phyloP scores from a whole-genome alignment of 2,797 vertebrate genomes.

The Sciurus carolinensis region DNA sequence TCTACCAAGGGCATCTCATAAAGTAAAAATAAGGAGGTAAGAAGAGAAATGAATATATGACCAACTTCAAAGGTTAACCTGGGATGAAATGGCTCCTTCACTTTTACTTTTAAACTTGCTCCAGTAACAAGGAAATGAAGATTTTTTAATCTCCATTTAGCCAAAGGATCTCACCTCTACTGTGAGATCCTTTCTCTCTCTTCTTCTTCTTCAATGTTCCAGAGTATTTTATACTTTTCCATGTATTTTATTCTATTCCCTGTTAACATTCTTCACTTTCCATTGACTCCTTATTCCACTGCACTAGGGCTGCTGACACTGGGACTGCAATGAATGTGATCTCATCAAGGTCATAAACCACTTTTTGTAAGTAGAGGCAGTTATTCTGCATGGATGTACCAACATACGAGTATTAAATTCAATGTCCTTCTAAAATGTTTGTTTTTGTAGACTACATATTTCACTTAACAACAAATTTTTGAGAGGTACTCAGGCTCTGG shows the following conservation, averaged over 20 bases:
- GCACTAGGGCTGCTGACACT: not conserved
- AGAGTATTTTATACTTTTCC: not conserved
- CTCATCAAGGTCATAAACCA: not conserved
- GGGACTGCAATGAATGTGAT: not conserved
- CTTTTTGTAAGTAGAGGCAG: not conserved
- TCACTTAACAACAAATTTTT: not conserved
- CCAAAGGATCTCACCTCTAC: not conserved
- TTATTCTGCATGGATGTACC: not conserved
- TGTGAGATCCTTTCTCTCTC: not conserved
- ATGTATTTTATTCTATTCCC: not conserved
- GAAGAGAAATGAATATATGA: not conserved
- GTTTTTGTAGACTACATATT: not conserved
- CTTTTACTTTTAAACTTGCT: not conserved
- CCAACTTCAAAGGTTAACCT: not conserved
- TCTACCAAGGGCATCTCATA: not conserved
- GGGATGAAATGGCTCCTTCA: not conserved
- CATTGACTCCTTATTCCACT: not conserved
- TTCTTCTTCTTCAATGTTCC: not conserved
- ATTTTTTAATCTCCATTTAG: not conserved
- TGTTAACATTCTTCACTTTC: not conserved
- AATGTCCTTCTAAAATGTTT: not conserved
- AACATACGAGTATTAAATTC: not conserved
- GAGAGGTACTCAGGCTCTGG: not conserved
- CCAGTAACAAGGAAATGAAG: not conserved
- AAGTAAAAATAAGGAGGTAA: not conserved